Percentiles rank a stretch among this genome's conserved stretches.
phyloP scores from a whole-genome alignment of 1,140 invertebrate species.

The Polypedilum vanderplanki region DNA sequence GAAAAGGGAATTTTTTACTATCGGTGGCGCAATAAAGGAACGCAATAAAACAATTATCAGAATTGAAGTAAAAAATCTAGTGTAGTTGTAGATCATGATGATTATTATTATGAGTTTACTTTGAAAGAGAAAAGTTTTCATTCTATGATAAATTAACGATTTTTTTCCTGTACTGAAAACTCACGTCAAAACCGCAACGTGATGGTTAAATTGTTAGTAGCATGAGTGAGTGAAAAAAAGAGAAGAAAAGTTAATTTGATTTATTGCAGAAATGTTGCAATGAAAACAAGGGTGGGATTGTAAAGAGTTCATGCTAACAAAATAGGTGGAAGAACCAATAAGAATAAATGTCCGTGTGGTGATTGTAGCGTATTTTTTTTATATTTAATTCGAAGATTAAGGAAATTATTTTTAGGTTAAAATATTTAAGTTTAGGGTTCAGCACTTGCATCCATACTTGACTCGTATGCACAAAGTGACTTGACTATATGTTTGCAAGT shows the following conservation, averaged over 20 bases:
- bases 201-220: not conserved
- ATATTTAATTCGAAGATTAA: too few relatives aligned
- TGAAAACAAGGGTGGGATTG: not conserved
- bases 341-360: too few relatives aligned
- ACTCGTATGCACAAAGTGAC: too few relatives aligned
- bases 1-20: not conserved
- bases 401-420: too few relatives aligned
- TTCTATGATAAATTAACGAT: slow-evolving; percentile 19
- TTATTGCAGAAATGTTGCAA: slow-evolving; percentile 18
- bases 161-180: not conserved
- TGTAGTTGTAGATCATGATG: not conserved
- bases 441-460: too few relatives aligned
- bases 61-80: not conserved
- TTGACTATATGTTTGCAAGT: too few relatives aligned
- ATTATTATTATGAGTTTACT: not conserved
- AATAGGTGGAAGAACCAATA: too few relatives aligned
- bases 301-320: not conserved
- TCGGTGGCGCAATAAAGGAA: slow-evolving; percentile 21
- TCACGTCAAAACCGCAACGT: not conserved
- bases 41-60: slow-evolving; percentile 26
- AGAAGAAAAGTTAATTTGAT: slow-evolving; percentile 15
- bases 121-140: not conserved
- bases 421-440: too few relatives aligned
- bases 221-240: not conserved
- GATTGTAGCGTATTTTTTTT: too few relatives aligned